Base-by-base conservation (phyloP, 2,888 invertebrate species). In the Tetramorium bicarinatum region DNA sequence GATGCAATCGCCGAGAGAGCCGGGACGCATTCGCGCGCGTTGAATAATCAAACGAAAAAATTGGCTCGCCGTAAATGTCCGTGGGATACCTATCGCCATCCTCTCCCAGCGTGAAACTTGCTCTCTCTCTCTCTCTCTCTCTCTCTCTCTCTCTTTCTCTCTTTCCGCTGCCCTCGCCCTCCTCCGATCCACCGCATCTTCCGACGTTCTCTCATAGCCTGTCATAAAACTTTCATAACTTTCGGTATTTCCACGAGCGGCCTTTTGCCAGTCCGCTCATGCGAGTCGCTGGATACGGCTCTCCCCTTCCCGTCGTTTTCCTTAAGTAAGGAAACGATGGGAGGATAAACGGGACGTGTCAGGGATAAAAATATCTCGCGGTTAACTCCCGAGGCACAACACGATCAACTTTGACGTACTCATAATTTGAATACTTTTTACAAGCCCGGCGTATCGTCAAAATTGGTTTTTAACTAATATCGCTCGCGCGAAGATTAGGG, bases 151-250 rank as follows among this genome's bases (percentile, higher is more conserved):
- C 29, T 34, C 3, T 34, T 4, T 29, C 29, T 34, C 29, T 34
- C 6, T 47, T 38, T 21, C n/a, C 64, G 0, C 2, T 34, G 44
- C 13, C 18, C 21, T 34, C 54, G 6, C 25, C 21, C 15, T 15
- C 15, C 29, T 34, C 21, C 44, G 7, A n/a, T 38, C 25, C 56
- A 52, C 54, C 13, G 64, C 29, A 64, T 75, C 75, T 69, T 85
- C n/a, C 76, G 25, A n/a, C 77, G 80, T 75, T 56, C 75, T 75
- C 56, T 54, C 69, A 49, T 56, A 62, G 41, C 76, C 80, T 41
- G 76, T 87, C 88, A 87, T 88, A 81, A 88, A 88, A 88, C 85
- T 88, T 88, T 88, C 88, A 87, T 85, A 81, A 84, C 84, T 84
- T 84, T 88, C 66, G 82, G 85, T 87, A 88, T 88, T 85, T 88